Evolutionary conservation across 2,888 invertebrate species (phyloP).

Genomic region (Halictus quadricinctus): DNA sequence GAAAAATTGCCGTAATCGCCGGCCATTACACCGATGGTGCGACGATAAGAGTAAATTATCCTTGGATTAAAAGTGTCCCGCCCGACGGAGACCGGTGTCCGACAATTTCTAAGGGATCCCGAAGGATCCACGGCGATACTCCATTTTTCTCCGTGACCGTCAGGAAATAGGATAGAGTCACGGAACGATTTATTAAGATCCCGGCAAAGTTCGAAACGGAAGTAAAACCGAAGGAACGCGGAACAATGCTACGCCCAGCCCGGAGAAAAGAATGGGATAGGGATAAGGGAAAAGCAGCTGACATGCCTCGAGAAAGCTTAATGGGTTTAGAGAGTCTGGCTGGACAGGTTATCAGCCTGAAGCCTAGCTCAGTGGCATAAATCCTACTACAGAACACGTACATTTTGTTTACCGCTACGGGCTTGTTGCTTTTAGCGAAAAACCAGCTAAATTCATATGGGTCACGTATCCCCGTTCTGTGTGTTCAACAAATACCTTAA

Average conservation of each 20-base stretch:
- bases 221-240: constrained; percentile 29
- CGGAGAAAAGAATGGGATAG: constrained; percentile 23
- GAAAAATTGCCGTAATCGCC: constrained; percentile 47
- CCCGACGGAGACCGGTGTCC: constrained; percentile 19
- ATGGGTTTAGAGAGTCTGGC: constrained; percentile 38
- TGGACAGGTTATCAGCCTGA: constrained; percentile 50
- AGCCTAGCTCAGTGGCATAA: constrained; percentile 36
- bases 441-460: constrained; percentile 23
- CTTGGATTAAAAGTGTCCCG: constrained; percentile 55
- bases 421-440: constrained; percentile 44
- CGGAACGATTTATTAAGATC: constrained; percentile 66
- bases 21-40: constrained; percentile 40
- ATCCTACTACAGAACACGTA: constrained; percentile 22
- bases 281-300: constrained; percentile 56
- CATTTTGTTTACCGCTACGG: constrained; percentile 46
- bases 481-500: neutral
- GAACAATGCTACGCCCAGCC: constrained; percentile 20
- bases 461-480: neutral
- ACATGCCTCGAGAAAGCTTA: constrained; percentile 52
- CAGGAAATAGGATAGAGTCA: constrained; percentile 47
- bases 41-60: constrained; percentile 54
- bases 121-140: constrained; percentile 49
- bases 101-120: constrained; percentile 54
- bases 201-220: constrained; percentile 56
- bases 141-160: constrained; percentile 55